A percentile compares a stretch with the other conserved stretches of the same genome.
Evolutionary conservation across 2,797 vertebrate genomes (phyloP).

Genomic region (Lophius americanus): DNA sequence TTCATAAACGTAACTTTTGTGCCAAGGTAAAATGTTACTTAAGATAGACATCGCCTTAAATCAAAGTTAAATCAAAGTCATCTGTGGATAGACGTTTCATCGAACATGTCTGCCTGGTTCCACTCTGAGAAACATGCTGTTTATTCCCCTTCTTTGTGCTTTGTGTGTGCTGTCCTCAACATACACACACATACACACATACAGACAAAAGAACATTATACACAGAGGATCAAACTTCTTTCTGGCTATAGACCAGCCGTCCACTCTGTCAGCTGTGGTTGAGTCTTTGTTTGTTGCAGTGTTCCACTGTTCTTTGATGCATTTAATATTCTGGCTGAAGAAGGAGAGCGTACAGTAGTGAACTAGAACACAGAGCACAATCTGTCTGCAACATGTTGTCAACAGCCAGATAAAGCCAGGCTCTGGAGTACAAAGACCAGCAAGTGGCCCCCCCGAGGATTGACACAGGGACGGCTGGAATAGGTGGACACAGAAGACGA

Average conservation of each 20-base stretch:
- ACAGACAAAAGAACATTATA: slow-evolving; percentile 65
- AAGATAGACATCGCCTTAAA: slow-evolving; percentile 64
- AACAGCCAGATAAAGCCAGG: slow-evolving; percentile 45
- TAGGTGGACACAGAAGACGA: slow-evolving; percentile 42
- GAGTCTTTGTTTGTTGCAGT: slow-evolving; percentile 81
- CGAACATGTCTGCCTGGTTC: slow-evolving; percentile 73
- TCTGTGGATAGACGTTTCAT: slow-evolving; percentile 67
- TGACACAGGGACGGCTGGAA: slow-evolving; percentile 41
- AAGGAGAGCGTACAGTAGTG: slow-evolving; percentile 75
- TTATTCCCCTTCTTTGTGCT: slow-evolving; percentile 70
- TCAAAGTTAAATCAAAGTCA: slow-evolving; percentile 73
- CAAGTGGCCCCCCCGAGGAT: slow-evolving; percentile 36
- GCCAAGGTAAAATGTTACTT: slow-evolving; percentile 61
- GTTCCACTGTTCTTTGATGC: slow-evolving; percentile 78
- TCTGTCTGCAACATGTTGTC: slow-evolving; percentile 81
- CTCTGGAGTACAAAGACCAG: slow-evolving; percentile 37
- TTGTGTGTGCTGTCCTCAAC: slow-evolving; percentile 59
- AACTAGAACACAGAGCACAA: slow-evolving; percentile 69
- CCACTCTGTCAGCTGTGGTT: slow-evolving; percentile 80
- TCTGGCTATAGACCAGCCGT: slow-evolving; percentile 72
- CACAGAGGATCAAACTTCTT: slow-evolving; percentile 75
- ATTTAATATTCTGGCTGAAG: slow-evolving; percentile 76
- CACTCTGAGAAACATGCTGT: slow-evolving; percentile 75
- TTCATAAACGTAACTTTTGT: slow-evolving; percentile 40
- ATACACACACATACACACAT: slow-evolving; percentile 37